Conservation (phyloP, 2,113 vertebrate species). For the Tamias sibiricus region DNA sequence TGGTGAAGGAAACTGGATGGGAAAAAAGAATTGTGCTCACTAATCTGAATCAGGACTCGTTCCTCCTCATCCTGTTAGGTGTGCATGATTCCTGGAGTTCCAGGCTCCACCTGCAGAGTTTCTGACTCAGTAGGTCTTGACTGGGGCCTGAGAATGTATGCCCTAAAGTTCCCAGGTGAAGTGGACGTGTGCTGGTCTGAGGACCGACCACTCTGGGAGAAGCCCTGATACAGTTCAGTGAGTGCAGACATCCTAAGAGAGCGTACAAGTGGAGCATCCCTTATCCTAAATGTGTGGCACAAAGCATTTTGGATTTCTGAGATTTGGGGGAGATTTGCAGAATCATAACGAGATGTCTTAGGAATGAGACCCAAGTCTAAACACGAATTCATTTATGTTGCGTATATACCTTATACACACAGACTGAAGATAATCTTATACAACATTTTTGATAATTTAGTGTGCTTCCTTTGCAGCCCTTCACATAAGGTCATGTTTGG, state of each 20-base stretch:
- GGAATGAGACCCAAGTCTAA: neutral
- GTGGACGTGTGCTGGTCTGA: neutral
- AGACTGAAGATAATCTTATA: neutral
- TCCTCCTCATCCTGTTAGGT: neutral
- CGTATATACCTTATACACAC: neutral
- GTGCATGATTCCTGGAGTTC: neutral
- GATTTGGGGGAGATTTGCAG: neutral
- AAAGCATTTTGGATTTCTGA: neutral
- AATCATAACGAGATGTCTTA: neutral
- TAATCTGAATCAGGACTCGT: neutral
- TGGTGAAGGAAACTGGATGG: neutral
- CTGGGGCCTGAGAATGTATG: neutral
- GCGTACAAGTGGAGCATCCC: rapidly evolving
- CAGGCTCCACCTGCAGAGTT: neutral
- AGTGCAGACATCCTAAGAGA: neutral
- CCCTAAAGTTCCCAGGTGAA: neutral
- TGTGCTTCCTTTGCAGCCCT: neutral
- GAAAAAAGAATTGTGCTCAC: neutral
- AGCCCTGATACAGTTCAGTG: rapidly evolving
- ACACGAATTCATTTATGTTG: neutral
- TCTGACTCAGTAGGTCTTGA: no score
- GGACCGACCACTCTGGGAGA: rapidly evolving
- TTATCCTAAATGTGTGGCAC: neutral
- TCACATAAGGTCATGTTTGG: neutral
- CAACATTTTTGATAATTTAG: neutral